Evolutionary conservation across 2,113 vertebrate species (phyloP).

Genomic region (Copsychus sechellarum): DNA sequence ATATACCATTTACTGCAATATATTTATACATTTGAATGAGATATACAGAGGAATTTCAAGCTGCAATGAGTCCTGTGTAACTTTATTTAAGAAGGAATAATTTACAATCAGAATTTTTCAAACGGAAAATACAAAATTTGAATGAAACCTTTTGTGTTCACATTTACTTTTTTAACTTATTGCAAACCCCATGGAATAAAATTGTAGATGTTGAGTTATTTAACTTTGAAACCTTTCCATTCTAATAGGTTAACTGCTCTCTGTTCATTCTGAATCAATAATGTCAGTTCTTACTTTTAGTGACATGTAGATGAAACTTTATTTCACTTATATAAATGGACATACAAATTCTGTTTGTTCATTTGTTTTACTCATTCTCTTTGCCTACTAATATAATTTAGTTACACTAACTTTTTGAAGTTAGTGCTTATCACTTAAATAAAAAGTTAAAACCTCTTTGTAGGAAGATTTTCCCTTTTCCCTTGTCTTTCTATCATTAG

Average conservation of each 20-base stretch:
- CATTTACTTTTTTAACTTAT: background rate
- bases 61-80: background rate
- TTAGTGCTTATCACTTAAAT: background rate
- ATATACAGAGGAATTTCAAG: background rate
- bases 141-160: background rate
- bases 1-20: background rate
- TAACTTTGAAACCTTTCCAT: background rate
- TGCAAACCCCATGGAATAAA: background rate
- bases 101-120: background rate
- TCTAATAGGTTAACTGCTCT: background rate
- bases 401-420: background rate
- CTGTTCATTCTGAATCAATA: background rate
- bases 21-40: background rate
- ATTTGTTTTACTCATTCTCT: background rate
- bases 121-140: background rate
- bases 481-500: background rate
- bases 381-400: background rate
- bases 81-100: background rate
- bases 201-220: background rate
- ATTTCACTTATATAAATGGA: background rate
- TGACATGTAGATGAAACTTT: background rate
- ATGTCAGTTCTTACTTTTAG: background rate
- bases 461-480: background rate
- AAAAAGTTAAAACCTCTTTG: background rate
- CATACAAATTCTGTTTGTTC: background rate